Percentiles rank a stretch among this genome's conserved stretches.
Evolutionary conservation across 2,113 vertebrate genomes (phyloP).

Genomic region (Grallaria varia): DNA sequence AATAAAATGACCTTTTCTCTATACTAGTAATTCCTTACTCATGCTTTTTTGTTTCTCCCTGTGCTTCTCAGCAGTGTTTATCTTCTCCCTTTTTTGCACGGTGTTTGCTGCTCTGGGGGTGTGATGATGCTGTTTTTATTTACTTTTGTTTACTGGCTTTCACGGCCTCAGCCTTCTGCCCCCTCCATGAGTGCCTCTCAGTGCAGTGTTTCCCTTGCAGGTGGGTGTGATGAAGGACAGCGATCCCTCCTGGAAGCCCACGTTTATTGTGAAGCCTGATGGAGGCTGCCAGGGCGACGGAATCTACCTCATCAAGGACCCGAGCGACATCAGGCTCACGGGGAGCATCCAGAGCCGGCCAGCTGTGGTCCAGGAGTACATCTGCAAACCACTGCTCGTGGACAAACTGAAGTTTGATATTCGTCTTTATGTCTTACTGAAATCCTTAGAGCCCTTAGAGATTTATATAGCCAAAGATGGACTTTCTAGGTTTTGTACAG

Average conservation of each 20-base stretch:
- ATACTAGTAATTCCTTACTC: not conserved
- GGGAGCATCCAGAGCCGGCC: conserved; percentile 82
- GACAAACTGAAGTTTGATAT: conserved; percentile 98
- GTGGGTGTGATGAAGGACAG: conserved; percentile 84
- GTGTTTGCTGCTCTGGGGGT: not conserved
- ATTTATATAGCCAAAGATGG: conserved; percentile 97
- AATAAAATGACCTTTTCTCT: not conserved
- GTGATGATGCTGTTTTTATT: not conserved
- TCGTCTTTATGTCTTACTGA: conserved; percentile 93
- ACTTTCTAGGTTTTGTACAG: conserved; percentile 94
- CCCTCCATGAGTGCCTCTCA: not conserved
- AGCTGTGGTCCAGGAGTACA: conserved; percentile 93
- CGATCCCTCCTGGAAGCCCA: conserved; percentile 81
- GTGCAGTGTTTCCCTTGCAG: conserved; percentile 58
- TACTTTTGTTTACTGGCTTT: not conserved
- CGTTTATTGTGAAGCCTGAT: conserved; percentile 96
- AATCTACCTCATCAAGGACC: conserved; percentile 98
- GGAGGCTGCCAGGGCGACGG: conserved; percentile 95
- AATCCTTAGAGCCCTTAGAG: conserved; percentile 92
- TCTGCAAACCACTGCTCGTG: conserved; percentile 89
- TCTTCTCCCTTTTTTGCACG: not conserved
- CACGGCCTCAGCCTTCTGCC: not conserved
- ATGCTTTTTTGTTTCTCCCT: not conserved
- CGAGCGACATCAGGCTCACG: conserved; percentile 80
- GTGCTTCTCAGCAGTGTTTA: not conserved